These are phyloP conservation scores for Dicerorhinus sumatrensis DNA, from an alignment of 2,113 vertebrate genomes.

Conservation along the genomic window DNA sequence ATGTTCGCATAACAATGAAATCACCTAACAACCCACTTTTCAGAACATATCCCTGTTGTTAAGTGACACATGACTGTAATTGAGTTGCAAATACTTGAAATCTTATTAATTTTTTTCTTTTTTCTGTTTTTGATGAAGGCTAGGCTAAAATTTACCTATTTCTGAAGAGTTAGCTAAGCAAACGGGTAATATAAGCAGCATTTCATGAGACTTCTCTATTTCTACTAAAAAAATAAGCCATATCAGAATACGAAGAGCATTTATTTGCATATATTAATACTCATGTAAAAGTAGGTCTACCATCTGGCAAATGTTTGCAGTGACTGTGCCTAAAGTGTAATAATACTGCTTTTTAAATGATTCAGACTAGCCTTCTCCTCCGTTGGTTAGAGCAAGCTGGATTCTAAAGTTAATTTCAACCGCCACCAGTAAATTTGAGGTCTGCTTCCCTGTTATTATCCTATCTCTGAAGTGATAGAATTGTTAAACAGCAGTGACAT, in stretches of 20 bases:
- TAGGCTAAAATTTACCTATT: background rate
- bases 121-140: background rate
- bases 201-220: background rate
- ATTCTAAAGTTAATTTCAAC: conserved; percentile 46
- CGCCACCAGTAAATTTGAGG: background rate
- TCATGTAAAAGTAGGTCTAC: background rate
- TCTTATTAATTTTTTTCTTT: background rate
- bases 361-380: background rate
- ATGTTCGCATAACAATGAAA: no score
- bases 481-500: background rate
- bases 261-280: background rate
- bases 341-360: background rate
- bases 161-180: conserved; percentile 13
- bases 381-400: conserved; percentile 17
- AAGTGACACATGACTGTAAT: background rate
- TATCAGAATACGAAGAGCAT: background rate
- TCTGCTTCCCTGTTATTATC: background rate
- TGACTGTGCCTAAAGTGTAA: background rate
- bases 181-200: background rate
- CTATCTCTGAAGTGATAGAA: background rate
- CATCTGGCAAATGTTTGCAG: background rate
- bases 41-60: no score
- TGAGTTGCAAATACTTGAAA: background rate
- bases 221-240: background rate
- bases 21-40: no score